phyloP scores from a whole-genome alignment of 2,797 vertebrate genomes.

The Tamandua tetradactyla region DNA sequence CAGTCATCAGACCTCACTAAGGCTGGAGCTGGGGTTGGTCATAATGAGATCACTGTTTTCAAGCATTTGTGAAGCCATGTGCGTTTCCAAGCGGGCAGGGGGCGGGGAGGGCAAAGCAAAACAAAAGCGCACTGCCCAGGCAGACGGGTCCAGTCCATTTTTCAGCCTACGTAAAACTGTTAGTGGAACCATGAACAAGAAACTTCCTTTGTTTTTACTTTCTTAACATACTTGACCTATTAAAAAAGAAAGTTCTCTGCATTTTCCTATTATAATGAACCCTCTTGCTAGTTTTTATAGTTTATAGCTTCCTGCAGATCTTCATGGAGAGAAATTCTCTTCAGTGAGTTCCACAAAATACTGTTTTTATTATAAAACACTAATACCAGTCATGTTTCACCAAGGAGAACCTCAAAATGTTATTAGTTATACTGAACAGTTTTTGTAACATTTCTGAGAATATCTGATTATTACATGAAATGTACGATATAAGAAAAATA shows the following conservation, averaged over 20 bases:
- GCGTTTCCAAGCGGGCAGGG: constrained; percentile 81
- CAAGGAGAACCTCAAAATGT: neutral
- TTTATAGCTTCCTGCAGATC: neutral
- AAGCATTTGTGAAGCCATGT: constrained; percentile 83
- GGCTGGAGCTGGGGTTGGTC: constrained; percentile 80
- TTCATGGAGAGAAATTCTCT: neutral
- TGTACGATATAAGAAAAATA: constrained; percentile 11
- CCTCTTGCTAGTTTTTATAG: neutral
- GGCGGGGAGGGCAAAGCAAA: constrained; percentile 77
- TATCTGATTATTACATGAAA: neutral
- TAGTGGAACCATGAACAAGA: constrained; percentile 73
- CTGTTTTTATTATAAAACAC: constrained; percentile 37
- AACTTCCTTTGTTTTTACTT: constrained; percentile 77
- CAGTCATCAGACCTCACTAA: constrained; percentile 83
- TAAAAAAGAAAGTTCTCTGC: neutral
- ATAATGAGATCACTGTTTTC: constrained; percentile 88
- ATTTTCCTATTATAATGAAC: constrained; percentile 15
- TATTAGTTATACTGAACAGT: neutral
- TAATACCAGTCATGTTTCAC: neutral
- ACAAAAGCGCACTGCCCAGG: constrained; percentile 82
- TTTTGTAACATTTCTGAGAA: neutral
- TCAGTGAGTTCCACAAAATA: neutral
- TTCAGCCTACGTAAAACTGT: constrained; percentile 79
- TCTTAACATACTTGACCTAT: constrained; percentile 50
- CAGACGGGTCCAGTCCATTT: constrained; percentile 74